Conservation (phyloP, 2,113 vertebrate genomes). For the Asarcornis scutulata region DNA sequence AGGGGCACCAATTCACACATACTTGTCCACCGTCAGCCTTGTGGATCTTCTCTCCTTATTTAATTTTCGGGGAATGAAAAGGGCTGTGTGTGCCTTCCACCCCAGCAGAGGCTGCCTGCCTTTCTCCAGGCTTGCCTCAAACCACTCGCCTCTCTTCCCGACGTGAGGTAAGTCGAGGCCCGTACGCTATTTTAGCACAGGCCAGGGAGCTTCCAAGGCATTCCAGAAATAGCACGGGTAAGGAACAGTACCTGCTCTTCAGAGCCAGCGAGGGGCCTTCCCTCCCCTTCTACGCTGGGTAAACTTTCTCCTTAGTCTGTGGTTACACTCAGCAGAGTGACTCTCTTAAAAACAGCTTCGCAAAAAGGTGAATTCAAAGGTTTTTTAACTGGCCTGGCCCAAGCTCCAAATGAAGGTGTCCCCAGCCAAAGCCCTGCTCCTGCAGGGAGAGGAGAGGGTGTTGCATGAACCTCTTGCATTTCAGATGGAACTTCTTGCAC, state of each 20-base stretch:
- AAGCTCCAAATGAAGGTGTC: background rate
- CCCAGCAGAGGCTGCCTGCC: background rate
- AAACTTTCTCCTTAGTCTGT: background rate
- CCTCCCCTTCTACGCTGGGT: background rate
- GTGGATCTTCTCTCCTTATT: constrained; percentile 1
- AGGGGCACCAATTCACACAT: background rate
- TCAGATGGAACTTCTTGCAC: background rate
- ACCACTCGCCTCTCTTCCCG: background rate
- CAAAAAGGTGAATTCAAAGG: background rate
- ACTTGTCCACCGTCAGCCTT: background rate
- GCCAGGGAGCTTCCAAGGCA: background rate
- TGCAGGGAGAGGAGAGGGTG: accelerated
- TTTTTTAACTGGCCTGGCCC: background rate
- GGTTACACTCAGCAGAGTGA: background rate
- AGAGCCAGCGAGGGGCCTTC: background rate
- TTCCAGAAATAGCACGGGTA: background rate
- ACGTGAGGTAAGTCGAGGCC: background rate
- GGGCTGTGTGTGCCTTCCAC: background rate
- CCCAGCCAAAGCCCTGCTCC: background rate
- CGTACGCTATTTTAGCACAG: background rate
- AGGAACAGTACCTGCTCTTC: background rate
- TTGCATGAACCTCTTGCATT: background rate
- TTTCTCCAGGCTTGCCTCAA: background rate
- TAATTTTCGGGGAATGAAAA: background rate
- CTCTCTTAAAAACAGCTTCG: background rate